Conservation (phyloP, 2,113 vertebrate genomes). For the Riparia riparia region DNA sequence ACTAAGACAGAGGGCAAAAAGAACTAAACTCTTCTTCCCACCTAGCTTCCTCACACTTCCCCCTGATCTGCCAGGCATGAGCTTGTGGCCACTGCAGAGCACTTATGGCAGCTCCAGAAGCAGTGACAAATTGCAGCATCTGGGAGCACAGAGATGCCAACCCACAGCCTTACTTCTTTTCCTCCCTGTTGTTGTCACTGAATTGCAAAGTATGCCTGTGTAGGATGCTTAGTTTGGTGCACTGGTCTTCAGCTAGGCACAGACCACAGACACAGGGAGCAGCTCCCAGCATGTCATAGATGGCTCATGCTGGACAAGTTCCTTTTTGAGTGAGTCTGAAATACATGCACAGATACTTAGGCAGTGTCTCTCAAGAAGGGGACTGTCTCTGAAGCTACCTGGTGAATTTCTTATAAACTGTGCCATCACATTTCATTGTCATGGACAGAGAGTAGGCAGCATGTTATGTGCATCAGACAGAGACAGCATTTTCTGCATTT, state of each 20-base stretch:
- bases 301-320: background rate
- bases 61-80: background rate
- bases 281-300: background rate
- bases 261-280: background rate
- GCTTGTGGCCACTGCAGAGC: rapidly evolving
- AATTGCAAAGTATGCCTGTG: background rate
- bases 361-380: background rate
- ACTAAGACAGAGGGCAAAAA: rapidly evolving
- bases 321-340: background rate
- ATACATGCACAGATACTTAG: rapidly evolving
- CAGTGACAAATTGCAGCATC: background rate
- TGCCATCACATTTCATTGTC: background rate
- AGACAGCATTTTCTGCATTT: background rate
- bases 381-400: background rate
- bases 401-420: background rate
- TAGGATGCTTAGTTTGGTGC: background rate
- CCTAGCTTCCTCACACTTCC: background rate
- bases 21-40: background rate
- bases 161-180: background rate
- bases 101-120: background rate
- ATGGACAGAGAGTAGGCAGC: background rate
- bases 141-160: background rate
- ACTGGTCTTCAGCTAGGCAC: background rate
- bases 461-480: rapidly evolving
- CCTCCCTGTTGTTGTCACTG: background rate